Conservation (phyloP, 2,113 vertebrate genomes). For the Cynoglossus semilaevis region DNA sequence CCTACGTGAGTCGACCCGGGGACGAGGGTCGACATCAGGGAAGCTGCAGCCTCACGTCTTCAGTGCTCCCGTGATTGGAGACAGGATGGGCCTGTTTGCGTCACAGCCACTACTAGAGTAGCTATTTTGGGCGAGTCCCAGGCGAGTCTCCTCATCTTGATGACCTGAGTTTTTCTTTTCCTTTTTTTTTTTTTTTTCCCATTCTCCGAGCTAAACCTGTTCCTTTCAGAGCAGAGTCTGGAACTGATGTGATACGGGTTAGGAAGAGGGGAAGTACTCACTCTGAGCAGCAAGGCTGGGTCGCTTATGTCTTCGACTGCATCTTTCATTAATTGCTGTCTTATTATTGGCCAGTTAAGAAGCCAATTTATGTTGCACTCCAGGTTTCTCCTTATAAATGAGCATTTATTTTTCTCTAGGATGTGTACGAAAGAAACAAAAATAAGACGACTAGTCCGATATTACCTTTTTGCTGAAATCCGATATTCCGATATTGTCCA, state of each 20-base stretch:
- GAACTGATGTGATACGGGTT: slow-evolving; percentile 20
- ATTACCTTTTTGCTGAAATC: too few species aligned
- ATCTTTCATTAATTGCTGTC: slow-evolving; percentile 9
- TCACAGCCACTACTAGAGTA: slow-evolving; percentile 59
- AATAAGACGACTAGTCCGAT: not conserved
- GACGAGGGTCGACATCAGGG: slow-evolving; percentile 34
- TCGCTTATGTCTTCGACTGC: slow-evolving; percentile 11
- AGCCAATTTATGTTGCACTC: too few species aligned
- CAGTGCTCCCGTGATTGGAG: slow-evolving; percentile 51
- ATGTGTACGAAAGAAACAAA: not conserved
- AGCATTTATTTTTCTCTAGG: not conserved
- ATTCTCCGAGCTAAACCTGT: slow-evolving; percentile 32
- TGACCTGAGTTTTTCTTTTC: slow-evolving; percentile 20
- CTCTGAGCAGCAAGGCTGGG: slow-evolving; percentile 4
- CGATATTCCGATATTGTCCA: too few species aligned
- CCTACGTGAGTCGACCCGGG: slow-evolving; percentile 32
- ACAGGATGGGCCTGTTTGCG: slow-evolving; percentile 29
- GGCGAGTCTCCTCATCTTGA: slow-evolving; percentile 41
- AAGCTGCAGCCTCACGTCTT: slow-evolving; percentile 36
- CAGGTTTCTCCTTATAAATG: not conserved
- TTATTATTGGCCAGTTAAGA: slow-evolving; percentile 2
- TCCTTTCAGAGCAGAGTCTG: slow-evolving; percentile 5
- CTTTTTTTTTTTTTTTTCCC: too few species aligned
- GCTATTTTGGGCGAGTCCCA: slow-evolving; percentile 54
- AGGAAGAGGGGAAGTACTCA: not conserved